phyloP scores from a whole-genome alignment of 1,140 invertebrate species.

The Calycopis cecrops region DNA sequence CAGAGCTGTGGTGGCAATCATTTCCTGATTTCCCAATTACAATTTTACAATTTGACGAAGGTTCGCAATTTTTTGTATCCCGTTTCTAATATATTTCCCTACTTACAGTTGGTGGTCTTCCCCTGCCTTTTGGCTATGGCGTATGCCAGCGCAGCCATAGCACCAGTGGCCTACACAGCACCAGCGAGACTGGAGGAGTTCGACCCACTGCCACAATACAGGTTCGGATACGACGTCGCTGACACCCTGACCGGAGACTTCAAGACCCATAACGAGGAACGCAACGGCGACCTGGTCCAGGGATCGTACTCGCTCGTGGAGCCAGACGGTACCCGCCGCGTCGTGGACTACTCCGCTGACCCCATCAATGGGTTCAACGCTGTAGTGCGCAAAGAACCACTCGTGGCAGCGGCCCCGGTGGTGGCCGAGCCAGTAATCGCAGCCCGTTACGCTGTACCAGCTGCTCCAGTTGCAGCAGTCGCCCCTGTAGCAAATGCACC shows the following conservation, averaged over 20 bases:
- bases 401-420: constrained; percentile 41
- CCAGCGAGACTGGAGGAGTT: constrained; percentile 74
- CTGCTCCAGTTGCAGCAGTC: too few relatives aligned
- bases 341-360: constrained; percentile 77
- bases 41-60: too few relatives aligned
- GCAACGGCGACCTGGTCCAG: constrained; percentile 77
- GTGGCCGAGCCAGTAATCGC: constrained; percentile 47
- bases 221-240: constrained; percentile 77
- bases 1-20: too few relatives aligned
- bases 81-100: neutral
- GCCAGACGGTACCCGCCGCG: constrained; percentile 75
- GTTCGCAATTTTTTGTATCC: too few relatives aligned
- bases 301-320: constrained; percentile 77
- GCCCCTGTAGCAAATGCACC: too few relatives aligned
- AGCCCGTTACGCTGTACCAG: constrained; percentile 12
- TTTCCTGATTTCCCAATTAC: too few relatives aligned
- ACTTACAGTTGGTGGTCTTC: constrained; percentile 57
- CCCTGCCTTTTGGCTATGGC: constrained; percentile 51
- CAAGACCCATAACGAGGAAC: constrained; percentile 78
- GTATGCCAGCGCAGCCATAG: constrained; percentile 42
- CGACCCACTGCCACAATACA: constrained; percentile 77
- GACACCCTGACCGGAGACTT: constrained; percentile 78
- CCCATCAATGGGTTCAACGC: constrained; percentile 79
- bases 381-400: constrained; percentile 71
- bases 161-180: constrained; percentile 26